Evolutionary conservation across 2,113 vertebrate genomes (phyloP).

Genomic region (Xiphophorus maculatus): DNA sequence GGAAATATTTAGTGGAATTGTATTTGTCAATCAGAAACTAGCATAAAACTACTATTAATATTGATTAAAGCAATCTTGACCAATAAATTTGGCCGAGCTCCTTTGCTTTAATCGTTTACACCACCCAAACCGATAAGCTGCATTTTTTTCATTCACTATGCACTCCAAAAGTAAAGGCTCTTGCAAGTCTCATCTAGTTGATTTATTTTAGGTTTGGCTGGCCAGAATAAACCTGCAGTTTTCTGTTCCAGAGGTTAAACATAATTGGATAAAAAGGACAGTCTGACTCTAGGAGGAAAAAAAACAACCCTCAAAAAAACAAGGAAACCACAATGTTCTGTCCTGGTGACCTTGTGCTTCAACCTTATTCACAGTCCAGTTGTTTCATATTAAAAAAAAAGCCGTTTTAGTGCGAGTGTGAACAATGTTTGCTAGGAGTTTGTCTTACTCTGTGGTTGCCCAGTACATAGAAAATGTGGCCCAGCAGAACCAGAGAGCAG

Average conservation of each 20-base stretch:
- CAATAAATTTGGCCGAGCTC: too few species aligned
- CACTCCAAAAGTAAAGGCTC: too few species aligned
- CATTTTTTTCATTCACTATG: too few species aligned
- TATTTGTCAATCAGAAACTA: too few species aligned
- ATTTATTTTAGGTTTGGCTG: too few species aligned
- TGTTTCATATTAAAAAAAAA: background rate
- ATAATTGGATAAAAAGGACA: background rate
- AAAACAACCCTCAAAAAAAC: too few species aligned
- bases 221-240: background rate
- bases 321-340: background rate
- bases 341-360: background rate
- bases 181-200: too few species aligned
- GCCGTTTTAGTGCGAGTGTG: background rate
- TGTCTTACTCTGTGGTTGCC: conserved; percentile 94
- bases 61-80: too few species aligned
- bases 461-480: conserved; percentile 97
- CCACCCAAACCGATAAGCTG: too few species aligned
- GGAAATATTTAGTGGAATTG: too few species aligned
- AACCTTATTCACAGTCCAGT: background rate
- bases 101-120: too few species aligned
- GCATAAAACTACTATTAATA: too few species aligned
- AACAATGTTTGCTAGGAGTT: background rate
- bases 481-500: conserved; percentile 95
- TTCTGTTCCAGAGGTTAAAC: background rate
- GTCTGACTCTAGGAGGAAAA: background rate